Conservation (phyloP, 92 coral and sea anemone species). For the Porites rus region DNA sequence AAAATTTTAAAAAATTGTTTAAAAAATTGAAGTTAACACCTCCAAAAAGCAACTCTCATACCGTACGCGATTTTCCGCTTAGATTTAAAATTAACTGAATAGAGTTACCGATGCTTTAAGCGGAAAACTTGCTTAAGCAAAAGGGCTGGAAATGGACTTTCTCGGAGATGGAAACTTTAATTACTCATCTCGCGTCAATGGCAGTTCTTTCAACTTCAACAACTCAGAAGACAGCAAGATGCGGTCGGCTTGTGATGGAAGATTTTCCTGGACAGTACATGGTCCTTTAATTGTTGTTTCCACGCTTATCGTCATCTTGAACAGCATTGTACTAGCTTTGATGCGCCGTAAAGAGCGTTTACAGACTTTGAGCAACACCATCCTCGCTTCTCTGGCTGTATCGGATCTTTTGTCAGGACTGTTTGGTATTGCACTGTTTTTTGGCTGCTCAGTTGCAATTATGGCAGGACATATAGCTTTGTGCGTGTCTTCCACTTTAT, state of each 20-base stretch:
- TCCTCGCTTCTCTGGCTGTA: constrained; percentile 64
- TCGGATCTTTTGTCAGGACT: constrained; percentile 68
- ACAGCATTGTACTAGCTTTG: constrained; percentile 48
- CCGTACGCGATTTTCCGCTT: too few relatives aligned
- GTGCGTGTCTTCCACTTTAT: constrained; percentile 55
- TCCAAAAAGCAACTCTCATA: too few relatives aligned
- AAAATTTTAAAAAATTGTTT: too few relatives aligned
- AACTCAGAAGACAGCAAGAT: not conserved
- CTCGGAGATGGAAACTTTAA: not conserved
- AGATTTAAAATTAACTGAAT: too few relatives aligned
- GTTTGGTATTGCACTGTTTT: constrained; percentile 46
- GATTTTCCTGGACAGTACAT: constrained; percentile 3
- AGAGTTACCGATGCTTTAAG: too few relatives aligned
- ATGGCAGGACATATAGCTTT: not conserved
- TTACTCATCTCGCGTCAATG: not conserved
- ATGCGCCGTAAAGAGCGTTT: constrained; percentile 45
- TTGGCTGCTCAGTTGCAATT: constrained; percentile 44
- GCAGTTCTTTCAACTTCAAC: not conserved
- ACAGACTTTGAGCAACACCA: constrained; percentile 40
- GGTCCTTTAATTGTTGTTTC: constrained; percentile 30
- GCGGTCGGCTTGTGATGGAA: constrained; percentile 3
- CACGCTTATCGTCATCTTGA: constrained; percentile 41
- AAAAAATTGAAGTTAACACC: too few relatives aligned
- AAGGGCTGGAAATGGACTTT: too few relatives aligned
- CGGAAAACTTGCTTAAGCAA: too few relatives aligned